These are phyloP conservation scores for Thomomys bottae DNA, from an alignment of 2,113 vertebrate species.

Conservation along the genomic window DNA sequence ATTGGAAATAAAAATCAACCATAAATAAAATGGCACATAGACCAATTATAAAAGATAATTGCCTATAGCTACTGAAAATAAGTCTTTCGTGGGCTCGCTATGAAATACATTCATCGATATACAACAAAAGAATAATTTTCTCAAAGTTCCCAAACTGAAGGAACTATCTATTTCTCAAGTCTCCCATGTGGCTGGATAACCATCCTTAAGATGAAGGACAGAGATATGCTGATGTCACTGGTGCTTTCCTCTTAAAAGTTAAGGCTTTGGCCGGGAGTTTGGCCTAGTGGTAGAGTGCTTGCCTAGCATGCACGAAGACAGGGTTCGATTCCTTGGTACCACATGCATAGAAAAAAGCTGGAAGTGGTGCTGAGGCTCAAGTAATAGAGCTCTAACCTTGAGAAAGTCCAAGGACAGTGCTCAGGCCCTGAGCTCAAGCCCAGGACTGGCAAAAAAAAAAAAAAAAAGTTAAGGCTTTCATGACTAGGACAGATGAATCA, in stretches of 20 bases:
- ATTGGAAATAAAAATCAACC: background rate
- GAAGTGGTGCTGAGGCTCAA: too few relatives aligned
- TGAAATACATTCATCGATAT: background rate
- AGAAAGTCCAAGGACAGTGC: too few relatives aligned
- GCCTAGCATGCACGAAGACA: too few relatives aligned
- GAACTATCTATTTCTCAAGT: conserved; percentile 47
- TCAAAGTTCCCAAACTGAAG: conserved; percentile 23
- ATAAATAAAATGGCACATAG: conserved; percentile 54
- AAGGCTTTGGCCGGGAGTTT: too few relatives aligned
- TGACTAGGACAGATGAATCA: background rate
- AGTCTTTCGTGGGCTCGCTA: background rate
- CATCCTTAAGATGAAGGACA: background rate
- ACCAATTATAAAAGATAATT: conserved; percentile 51
- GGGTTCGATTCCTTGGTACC: too few relatives aligned
- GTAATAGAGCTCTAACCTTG: too few relatives aligned
- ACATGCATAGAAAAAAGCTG: too few relatives aligned
- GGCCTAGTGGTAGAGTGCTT: too few relatives aligned
- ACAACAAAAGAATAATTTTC: background rate
- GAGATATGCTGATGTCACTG: background rate
- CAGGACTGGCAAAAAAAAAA: too few relatives aligned
- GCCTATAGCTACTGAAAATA: conserved; percentile 49
- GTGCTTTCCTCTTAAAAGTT: background rate
- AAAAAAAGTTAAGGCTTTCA: background rate
- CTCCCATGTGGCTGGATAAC: background rate
- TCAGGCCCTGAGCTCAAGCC: too few relatives aligned